Evolutionary conservation across 2,113 vertebrate species (phyloP).

Genomic region (Pluvianellus socialis): DNA sequence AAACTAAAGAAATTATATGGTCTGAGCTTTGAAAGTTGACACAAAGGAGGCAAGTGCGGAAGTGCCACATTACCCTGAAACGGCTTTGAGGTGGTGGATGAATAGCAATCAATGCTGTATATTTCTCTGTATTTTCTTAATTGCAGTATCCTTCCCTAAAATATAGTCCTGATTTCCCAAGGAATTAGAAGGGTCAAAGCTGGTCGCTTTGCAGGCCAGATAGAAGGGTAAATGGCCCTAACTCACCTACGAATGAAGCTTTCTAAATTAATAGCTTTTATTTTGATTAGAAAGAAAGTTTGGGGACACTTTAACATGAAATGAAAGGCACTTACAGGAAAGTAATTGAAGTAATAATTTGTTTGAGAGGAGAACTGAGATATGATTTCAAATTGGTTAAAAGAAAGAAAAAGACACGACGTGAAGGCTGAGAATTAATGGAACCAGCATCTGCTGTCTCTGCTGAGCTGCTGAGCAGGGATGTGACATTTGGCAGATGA

Average conservation of each 20-base stretch:
- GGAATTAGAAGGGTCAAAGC: background rate
- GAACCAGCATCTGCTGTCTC: background rate
- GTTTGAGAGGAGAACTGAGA: background rate
- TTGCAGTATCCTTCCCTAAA: background rate
- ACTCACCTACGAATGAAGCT: background rate
- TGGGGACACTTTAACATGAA: background rate
- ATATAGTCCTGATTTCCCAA: background rate
- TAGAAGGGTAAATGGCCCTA: background rate
- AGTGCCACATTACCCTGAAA: background rate
- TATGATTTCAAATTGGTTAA: background rate
- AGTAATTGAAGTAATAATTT: background rate
- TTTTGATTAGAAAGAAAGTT: background rate
- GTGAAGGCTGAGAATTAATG: background rate
- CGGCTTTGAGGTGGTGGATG: background rate
- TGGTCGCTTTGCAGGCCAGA: background rate
- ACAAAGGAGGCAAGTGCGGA: background rate
- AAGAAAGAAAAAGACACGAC: background rate
- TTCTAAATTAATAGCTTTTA: background rate
- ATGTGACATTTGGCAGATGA: background rate
- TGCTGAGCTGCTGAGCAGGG: background rate
- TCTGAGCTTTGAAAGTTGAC: background rate
- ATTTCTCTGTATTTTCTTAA: background rate
- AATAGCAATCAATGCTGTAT: background rate
- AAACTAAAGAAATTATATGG: background rate
- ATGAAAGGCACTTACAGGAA: background rate